Evolutionary conservation across 2,113 vertebrate species (phyloP), one percentile per base, ranked within the genome.

Genomic region (Leuciscus idus): DNA sequence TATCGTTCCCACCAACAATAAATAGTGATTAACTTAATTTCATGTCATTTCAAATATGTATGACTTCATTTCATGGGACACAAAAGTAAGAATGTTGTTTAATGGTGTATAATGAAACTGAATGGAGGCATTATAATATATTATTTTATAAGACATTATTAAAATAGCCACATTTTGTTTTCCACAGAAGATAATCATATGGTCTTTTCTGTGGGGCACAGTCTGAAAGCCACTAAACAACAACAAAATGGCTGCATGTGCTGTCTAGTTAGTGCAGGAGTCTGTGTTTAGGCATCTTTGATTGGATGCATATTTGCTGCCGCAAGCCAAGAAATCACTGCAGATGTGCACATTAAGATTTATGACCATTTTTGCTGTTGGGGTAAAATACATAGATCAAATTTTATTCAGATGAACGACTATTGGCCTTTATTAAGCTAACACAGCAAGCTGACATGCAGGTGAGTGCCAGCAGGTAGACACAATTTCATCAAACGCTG

Each of bases 401-500:
- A 64, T 28, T 43, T 50, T 17, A 3, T 61, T 39, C 50, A 61
- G 57, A 46, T 43, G 36, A 81, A 23, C 2, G 77, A 17, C 15
- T 81, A 4, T 81, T 39, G 36, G 36, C 59, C 13, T 43, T n/a
- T 21, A 46, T 64, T 48, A 4, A 48, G n/a, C 59, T 28, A 26
- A 26, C 77, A 62, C 33, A 26, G 77, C 33, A 43, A 13, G n/a
- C 33, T 80, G 36, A 21, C 81, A 33, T 21, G 30, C 81, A 72
- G 68, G 83, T 77, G 48, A 70, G 55, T 15, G 70, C 79, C 50
- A 46, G 48, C 46, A 82, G 80, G 21, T 50, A 82, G 46, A 82
- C 28, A 4, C 62, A 52, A 11, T 43, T 79, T 43, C 36, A 77
- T 50, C 74, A 55, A 59, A 86, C 39, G 17, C 70, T 73, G 57